These are phyloP conservation scores for Eulemur mongoz DNA, from an alignment of 2,797 vertebrate species.

Conservation along the genomic window DNA sequence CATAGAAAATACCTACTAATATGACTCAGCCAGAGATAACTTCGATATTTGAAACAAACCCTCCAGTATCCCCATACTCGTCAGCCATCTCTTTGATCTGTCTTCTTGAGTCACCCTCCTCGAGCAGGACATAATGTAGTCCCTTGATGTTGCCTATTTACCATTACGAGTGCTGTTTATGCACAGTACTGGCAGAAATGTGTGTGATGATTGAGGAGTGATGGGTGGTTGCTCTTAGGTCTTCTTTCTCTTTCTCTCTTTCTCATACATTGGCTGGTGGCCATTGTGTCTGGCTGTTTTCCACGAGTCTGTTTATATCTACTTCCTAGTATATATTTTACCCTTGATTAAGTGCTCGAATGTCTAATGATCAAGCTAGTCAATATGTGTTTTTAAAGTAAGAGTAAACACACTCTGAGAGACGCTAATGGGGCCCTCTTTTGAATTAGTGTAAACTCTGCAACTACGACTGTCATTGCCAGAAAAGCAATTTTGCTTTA, in stretches of 20 bases:
- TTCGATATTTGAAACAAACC: neutral
- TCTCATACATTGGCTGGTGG: neutral
- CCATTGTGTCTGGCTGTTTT: conserved; percentile 13
- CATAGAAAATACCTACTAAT: neutral
- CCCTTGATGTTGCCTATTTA: neutral
- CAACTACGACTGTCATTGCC: neutral
- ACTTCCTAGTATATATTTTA: neutral
- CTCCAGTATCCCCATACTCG: neutral
- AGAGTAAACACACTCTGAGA: neutral
- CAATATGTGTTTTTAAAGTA: neutral
- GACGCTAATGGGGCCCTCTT: neutral
- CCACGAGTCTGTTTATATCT: neutral
- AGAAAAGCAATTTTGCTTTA: conserved; percentile 30
- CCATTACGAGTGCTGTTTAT: accelerated
- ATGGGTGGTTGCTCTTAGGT: neutral
- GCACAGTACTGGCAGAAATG: accelerated
- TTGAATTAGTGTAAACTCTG: neutral
- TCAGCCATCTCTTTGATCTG: neutral
- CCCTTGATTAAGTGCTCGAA: neutral
- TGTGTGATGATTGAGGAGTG: neutral
- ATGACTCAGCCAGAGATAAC: neutral
- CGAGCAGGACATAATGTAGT: accelerated
- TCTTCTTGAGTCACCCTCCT: neutral
- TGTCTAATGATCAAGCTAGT: neutral
- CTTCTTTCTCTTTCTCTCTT: neutral